Conservation (phyloP, 2,113 vertebrate species). For the Okapia johnstoni region DNA sequence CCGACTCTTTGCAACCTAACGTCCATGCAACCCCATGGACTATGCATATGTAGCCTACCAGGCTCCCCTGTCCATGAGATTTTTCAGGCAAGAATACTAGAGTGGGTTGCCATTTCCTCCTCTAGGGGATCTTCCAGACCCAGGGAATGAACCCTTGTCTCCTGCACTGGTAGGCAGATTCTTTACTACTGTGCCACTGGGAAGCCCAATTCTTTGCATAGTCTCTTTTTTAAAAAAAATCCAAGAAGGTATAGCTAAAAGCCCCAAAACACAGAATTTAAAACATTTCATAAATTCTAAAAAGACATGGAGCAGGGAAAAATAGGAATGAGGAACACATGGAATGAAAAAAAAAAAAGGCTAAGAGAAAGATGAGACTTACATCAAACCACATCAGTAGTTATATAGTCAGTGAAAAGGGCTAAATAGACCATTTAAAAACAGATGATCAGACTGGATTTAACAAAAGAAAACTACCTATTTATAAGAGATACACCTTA, state of each 20-base stretch:
- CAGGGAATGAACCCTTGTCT: too few relatives aligned
- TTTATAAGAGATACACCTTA: not conserved
- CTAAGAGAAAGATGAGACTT: not conserved
- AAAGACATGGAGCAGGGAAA: not conserved
- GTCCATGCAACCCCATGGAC: too few relatives aligned
- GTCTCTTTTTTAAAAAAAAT: not conserved
- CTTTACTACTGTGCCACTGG: too few relatives aligned
- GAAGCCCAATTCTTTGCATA: not conserved
- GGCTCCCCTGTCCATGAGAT: too few relatives aligned
- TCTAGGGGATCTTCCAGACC: too few relatives aligned
- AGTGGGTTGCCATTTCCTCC: too few relatives aligned
- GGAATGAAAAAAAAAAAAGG: not conserved
- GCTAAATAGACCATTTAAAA: not conserved
- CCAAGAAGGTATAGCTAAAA: not conserved
- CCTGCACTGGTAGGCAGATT: too few relatives aligned
- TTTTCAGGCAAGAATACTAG: too few relatives aligned
- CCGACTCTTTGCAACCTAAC: too few relatives aligned
- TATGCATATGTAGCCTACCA: too few relatives aligned
- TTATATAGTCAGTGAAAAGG: not conserved
- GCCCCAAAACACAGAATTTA: not conserved
- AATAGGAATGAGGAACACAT: not conserved
- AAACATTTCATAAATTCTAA: not conserved
- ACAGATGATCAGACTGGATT: not conserved
- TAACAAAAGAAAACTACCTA: not conserved
- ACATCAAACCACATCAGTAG: not conserved